These are phyloP conservation scores for Epizoanthus fatuus DNA, from an alignment of 92 coral and sea anemone genomes.

Conservation along the genomic window DNA sequence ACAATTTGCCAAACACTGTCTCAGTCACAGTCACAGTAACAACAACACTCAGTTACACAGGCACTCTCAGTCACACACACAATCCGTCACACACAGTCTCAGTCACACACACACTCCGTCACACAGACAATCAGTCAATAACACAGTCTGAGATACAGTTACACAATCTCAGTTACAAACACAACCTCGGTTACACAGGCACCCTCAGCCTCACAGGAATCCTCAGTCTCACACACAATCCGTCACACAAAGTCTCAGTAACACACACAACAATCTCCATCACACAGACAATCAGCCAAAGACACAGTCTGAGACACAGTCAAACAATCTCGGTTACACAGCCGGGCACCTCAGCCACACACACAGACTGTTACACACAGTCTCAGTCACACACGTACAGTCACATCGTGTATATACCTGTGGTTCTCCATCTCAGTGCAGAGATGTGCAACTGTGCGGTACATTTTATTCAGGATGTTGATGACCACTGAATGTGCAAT, in stretches of 20 bases:
- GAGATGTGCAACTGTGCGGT: slow-evolving; percentile 92
- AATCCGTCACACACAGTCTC: not conserved
- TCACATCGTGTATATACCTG: not conserved
- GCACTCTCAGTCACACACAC: not conserved
- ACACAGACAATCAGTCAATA: too few species aligned
- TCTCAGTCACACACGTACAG: not conserved
- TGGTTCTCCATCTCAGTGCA: slow-evolving; percentile 92
- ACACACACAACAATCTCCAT: not conserved
- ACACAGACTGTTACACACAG: not conserved
- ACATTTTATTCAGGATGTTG: slow-evolving; percentile 86
- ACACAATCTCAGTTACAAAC: too few species aligned
- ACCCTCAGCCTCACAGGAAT: too few species aligned
- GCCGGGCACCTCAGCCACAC: not conserved
- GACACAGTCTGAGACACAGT: not conserved
- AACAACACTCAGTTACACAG: too few species aligned
- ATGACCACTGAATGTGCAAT: slow-evolving; percentile 95
- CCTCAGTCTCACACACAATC: not conserved
- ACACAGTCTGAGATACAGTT: too few species aligned
- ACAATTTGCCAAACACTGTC: too few species aligned
- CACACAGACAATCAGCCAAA: not conserved
- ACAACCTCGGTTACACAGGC: not conserved
- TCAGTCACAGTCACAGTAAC: too few species aligned
- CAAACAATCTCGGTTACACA: not conserved
- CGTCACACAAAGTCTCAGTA: not conserved
- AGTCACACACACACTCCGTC: not conserved